A percentile compares a stretch with the other conserved stretches of the same genome.
Evolutionary conservation across 2,888 invertebrate species (phyloP).

Genomic region (Clepsis dumicolana): DNA sequence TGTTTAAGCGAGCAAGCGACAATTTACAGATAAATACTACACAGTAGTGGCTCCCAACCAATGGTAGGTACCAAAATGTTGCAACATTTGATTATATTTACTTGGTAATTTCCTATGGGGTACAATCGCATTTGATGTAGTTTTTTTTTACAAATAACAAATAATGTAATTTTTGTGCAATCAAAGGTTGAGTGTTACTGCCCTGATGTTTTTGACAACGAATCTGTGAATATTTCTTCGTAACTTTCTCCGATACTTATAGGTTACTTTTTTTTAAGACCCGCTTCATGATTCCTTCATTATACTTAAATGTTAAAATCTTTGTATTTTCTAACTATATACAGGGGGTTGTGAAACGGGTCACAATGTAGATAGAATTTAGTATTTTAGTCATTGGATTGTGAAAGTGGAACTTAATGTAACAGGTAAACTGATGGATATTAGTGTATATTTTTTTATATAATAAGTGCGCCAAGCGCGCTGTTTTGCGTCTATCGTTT

Average conservation of each 20-base stretch:
- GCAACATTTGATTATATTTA: no score
- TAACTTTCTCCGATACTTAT: conserved; percentile 3
- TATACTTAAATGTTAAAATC: neutral
- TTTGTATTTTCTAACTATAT: conserved; percentile 10
- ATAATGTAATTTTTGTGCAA: no score
- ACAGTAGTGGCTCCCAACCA: neutral
- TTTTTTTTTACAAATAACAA: no score
- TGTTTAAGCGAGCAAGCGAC: neutral
- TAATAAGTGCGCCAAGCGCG: conserved; percentile 52
- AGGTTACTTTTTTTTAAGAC: conserved; percentile 6
- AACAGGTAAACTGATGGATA: conserved; percentile 45
- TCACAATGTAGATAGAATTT: conserved; percentile 48
- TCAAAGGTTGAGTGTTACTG: neutral
- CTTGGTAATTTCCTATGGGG: no score
- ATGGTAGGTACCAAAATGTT: neutral
- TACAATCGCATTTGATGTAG: neutral
- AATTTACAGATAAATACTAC: no score
- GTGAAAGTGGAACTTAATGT: conserved; percentile 45
- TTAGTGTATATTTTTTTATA: conserved; percentile 53
- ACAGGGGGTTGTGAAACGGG: conserved; percentile 8
- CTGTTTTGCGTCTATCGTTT: conserved; percentile 45
- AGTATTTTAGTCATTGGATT: conserved; percentile 53
- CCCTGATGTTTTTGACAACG: conserved; percentile 25
- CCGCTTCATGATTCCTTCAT: conserved; percentile 12
- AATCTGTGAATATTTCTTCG: conserved; percentile 13